Percentiles rank a stretch among this genome's conserved stretches.
phyloP scores from a whole-genome alignment of 2,113 vertebrate species.

The Saccopteryx bilineata region DNA sequence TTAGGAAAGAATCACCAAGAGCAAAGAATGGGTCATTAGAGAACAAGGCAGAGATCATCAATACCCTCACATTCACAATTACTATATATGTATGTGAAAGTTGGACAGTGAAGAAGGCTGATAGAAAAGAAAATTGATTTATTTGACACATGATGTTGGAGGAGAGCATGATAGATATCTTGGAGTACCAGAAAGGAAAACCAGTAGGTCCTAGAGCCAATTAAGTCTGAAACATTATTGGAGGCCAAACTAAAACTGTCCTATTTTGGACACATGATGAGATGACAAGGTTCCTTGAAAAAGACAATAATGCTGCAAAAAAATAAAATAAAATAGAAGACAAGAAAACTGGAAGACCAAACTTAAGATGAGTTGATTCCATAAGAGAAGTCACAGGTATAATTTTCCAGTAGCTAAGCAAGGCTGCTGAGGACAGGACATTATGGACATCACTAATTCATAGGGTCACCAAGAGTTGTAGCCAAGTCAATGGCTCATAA shows the following conservation, averaged over 20 bases:
- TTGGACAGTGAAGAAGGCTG: not conserved
- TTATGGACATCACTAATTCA: not conserved
- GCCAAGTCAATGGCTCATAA: not conserved
- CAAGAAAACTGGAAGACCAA: not conserved
- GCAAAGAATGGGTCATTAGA: not conserved
- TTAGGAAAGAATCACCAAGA: not conserved
- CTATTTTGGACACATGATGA: not conserved
- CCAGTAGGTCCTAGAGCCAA: not conserved
- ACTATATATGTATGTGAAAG: not conserved
- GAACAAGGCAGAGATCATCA: not conserved
- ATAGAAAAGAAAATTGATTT: not conserved
- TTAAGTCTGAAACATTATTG: not conserved
- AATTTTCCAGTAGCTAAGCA: not conserved
- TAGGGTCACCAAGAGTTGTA: not conserved
- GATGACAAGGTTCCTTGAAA: not conserved
- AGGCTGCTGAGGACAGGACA: not conserved
- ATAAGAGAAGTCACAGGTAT: too few species aligned
- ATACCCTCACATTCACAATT: not conserved
- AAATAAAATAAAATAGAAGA: not conserved
- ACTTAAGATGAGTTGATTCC: not conserved
- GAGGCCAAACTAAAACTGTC: not conserved
- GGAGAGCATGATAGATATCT: not conserved
- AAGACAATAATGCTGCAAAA: not conserved
- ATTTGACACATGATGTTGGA: not conserved
- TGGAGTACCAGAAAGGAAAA: not conserved